Percentiles rank a stretch among this genome's conserved stretches.
Conservation (phyloP, 2,797 vertebrate genomes). For the Dendrocincla fuliginosa region DNA sequence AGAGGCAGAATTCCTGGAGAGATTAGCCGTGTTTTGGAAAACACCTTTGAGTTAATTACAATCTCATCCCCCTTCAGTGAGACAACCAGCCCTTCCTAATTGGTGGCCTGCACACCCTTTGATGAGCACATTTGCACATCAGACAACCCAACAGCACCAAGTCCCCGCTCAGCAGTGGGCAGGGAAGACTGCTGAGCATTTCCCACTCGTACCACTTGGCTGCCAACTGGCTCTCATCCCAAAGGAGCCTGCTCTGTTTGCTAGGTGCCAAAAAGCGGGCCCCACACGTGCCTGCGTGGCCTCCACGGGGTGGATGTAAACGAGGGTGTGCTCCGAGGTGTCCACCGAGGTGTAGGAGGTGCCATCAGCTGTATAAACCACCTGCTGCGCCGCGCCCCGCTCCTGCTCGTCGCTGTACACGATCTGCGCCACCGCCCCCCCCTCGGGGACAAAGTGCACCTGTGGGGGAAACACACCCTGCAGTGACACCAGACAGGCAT, state of each 20-base stretch:
- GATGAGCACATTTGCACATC: slow-evolving; percentile 19
- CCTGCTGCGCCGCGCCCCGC: slow-evolving; percentile 86
- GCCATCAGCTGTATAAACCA: slow-evolving; percentile 93
- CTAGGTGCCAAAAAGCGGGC: neutral
- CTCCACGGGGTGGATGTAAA: slow-evolving; percentile 97
- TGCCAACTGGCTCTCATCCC: neutral
- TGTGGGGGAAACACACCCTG: slow-evolving; percentile 40
- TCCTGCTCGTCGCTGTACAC: slow-evolving; percentile 93
- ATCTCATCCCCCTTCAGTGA: neutral
- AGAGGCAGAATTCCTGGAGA: neutral
- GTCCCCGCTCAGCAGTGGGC: neutral
- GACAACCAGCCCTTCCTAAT: neutral
- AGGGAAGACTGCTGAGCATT: neutral
- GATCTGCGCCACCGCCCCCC: slow-evolving; percentile 91
- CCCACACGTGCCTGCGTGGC: slow-evolving; percentile 85
- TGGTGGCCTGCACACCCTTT: neutral
- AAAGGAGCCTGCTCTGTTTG: neutral
- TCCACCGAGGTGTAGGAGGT: slow-evolving; percentile 95
- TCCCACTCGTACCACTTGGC: neutral
- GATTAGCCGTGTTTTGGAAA: neutral
- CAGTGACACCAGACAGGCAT: neutral
- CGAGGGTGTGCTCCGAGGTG: slow-evolving; percentile 93
- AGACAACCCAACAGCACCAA: neutral
- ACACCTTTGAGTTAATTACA: neutral
- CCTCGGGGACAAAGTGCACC: slow-evolving; percentile 93